Conservation (phyloP, 2,797 vertebrate species). For the Brachyrhaphis roseni region DNA sequence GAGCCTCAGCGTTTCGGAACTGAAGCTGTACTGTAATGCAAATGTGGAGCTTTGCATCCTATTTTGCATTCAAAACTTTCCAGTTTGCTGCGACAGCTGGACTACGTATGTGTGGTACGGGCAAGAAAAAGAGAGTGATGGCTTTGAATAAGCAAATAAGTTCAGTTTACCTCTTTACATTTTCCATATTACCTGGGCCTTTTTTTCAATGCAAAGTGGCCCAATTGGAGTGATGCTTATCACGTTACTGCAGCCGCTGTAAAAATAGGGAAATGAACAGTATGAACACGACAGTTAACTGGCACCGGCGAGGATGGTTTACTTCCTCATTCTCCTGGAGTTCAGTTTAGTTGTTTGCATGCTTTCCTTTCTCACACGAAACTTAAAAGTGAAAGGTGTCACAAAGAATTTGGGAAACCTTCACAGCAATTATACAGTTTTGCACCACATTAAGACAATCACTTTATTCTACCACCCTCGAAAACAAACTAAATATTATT, state of each 20-base stretch:
- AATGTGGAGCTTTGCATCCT: conserved; percentile 83
- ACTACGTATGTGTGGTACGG: conserved; percentile 19
- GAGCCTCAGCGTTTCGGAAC: conserved; percentile 11
- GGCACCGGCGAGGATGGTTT: conserved; percentile 5
- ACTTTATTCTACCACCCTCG: not conserved
- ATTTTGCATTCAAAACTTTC: conserved; percentile 76
- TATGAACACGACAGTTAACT: conserved; percentile 72
- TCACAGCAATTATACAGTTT: conserved; percentile 17
- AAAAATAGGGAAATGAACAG: conserved; percentile 77
- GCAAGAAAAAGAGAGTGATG: conserved; percentile 30
- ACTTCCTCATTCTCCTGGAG: conserved; percentile 71
- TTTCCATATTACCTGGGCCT: conserved; percentile 33
- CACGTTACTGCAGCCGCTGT: conserved; percentile 41
- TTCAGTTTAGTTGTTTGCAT: conserved; percentile 64
- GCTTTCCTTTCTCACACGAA: conserved; percentile 26
- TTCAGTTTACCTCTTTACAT: conserved; percentile 54
- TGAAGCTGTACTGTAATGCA: conserved; percentile 74
- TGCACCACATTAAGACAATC: not conserved
- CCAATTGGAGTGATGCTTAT: conserved; percentile 69
- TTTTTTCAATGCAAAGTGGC: conserved; percentile 76
- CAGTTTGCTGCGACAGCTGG: conserved; percentile 43
- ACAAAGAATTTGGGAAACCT: conserved; percentile 23
- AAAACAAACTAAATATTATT: conserved; percentile 27
- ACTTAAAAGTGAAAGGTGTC: conserved; percentile 10
- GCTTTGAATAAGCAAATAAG: conserved; percentile 83